Percentiles rank a stretch among this genome's conserved stretches.
phyloP scores from a whole-genome alignment of 2,888 invertebrate genomes.

The Meta bourneti region DNA sequence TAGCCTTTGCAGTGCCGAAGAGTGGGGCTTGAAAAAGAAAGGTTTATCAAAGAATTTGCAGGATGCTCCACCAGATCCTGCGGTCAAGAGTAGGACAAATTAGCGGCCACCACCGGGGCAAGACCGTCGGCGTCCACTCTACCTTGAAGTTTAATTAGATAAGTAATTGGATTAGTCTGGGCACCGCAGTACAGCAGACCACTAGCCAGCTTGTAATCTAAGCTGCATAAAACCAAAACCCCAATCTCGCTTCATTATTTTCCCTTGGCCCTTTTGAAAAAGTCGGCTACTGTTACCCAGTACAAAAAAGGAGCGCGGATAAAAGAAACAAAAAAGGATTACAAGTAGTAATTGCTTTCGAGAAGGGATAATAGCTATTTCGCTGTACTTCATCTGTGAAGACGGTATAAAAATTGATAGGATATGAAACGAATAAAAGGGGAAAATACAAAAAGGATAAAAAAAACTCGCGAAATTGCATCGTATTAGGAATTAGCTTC shows the following conservation, averaged over 20 bases:
- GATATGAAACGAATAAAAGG: constrained; percentile 10
- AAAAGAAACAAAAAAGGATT: constrained; percentile 10
- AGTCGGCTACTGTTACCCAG: constrained; percentile 3
- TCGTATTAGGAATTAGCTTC: constrained; percentile 34
- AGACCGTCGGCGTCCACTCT: background rate
- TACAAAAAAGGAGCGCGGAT: background rate
- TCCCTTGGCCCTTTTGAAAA: background rate
- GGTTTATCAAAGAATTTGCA: too few relatives aligned
- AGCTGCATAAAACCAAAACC: constrained; percentile 28
- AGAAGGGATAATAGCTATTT: constrained; percentile 37
- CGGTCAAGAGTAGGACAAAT: background rate
- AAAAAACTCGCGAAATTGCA: constrained; percentile 18
- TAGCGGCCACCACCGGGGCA: background rate
- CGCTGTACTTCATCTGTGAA: background rate
- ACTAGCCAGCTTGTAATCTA: background rate
- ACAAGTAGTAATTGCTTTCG: constrained; percentile 48
- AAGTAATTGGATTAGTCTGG: constrained; percentile 26
- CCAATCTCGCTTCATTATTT: constrained; percentile 24
- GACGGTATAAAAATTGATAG: constrained; percentile 47
- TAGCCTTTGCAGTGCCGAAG: too few relatives aligned
- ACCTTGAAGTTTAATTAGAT: constrained; percentile 33
- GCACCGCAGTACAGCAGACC: background rate
- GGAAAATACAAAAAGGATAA: background rate
- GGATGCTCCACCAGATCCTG: too few relatives aligned
- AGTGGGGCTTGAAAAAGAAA: too few relatives aligned